Base-by-base conservation (phyloP, 2,797 vertebrate species). In the Pangasius macronema region DNA sequence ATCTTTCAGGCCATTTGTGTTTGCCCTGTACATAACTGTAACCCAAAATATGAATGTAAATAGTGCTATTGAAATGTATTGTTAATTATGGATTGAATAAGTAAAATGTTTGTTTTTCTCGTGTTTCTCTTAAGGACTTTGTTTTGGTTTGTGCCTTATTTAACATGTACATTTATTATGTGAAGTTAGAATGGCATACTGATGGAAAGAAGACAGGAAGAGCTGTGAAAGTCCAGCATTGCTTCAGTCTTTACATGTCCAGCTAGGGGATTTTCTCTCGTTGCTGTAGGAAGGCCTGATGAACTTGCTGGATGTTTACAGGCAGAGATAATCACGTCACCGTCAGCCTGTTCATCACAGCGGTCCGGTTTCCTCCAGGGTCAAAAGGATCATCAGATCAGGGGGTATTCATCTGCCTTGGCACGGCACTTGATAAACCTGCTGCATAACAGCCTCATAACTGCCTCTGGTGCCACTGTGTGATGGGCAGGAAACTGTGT, bases 111-210 rank as follows among this genome's bases (percentile, higher is more conserved):
- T 92, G 91, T 92, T 82, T 82, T 87, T 89, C 83, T 87, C 85
- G 83, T 84, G 76, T 90, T 76, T 88, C 87, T 87, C 5, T 20
- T 63, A 59, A 86, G 8, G 72, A 59, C 87, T 93, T 92, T 92
- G 90, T 94, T 94, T 93, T 93, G 95, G 94, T 94, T 94, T 95
- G 95, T 97, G 96, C 96, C 96, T 98, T 97, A 97, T 94, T 94
- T 96, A 96, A 95, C 92, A 96, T 91, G 90, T 92, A 88, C 91
- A 88, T 90, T 87, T 88, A 83, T 91, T 87, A 92, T 88, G 89
- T 91, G 82, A 65, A 86, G 87, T 91, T 82, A 84, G 10, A 72
- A 72, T 1, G 13, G 30, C 51, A 3, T 46, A 59, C 72, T 77
- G 84, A 76, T 14, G 57, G 70, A 73, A 46, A 24, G 70, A 59